Evolutionary conservation across 2,797 vertebrate species (phyloP).

Genomic region (Crocidura indochinensis): DNA sequence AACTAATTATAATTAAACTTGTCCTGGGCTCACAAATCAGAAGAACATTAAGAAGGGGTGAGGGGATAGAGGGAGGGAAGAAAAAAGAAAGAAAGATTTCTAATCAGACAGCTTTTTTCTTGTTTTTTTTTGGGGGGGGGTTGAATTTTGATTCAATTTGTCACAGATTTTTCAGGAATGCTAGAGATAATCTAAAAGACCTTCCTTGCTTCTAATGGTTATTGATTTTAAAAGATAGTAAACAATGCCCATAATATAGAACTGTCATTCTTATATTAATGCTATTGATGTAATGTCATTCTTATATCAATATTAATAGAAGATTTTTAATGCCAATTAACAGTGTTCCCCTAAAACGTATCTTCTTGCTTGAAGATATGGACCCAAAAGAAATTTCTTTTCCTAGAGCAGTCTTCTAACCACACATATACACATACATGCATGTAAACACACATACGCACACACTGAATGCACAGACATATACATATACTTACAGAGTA

Average conservation of each 20-base stretch:
- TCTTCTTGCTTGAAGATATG: conserved; percentile 64
- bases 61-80: not conserved
- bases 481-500: no score
- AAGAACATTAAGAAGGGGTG: conserved; percentile 72
- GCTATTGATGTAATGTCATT: not conserved
- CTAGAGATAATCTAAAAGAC: conserved; percentile 80
- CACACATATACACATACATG: not conserved
- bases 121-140: conserved; percentile 65
- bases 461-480: conserved; percentile 37
- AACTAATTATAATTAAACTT: conserved; percentile 88
- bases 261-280: conserved; percentile 20
- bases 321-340: conserved; percentile 75
- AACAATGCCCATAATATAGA: conserved; percentile 69
- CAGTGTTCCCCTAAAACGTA: conserved; percentile 73
- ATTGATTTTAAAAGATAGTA: conserved; percentile 69
- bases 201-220: conserved; percentile 68
- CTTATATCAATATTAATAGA: conserved; percentile 67
- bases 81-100: conserved; percentile 40
- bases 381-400: conserved; percentile 74
- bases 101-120: conserved; percentile 73
- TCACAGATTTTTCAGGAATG: conserved; percentile 78
- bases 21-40: conserved; percentile 85
- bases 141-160: conserved; percentile 78
- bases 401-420: conserved; percentile 70
- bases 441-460: conserved; percentile 1